These are phyloP conservation scores for Eupithecia pulchellata DNA, from an alignment of 2,888 invertebrate species.

Conservation along the genomic window DNA sequence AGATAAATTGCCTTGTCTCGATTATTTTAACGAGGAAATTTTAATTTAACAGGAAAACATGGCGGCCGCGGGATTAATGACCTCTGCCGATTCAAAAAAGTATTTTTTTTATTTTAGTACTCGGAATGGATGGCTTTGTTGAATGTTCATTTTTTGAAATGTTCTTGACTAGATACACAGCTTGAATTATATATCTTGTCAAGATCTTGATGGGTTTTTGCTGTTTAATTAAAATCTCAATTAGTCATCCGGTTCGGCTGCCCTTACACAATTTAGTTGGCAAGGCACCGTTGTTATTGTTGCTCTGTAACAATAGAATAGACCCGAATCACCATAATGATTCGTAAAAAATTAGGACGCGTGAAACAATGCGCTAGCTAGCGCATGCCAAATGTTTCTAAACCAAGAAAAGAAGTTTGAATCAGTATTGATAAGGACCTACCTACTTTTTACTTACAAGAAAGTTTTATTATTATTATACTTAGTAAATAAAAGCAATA, in stretches of 20 bases:
- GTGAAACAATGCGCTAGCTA: constrained; percentile 63
- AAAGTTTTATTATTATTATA: too few relatives aligned
- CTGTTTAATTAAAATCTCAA: neutral
- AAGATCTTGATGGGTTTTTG: neutral
- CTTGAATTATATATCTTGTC: neutral
- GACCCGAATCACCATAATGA: constrained; percentile 50
- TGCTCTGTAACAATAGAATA: constrained; percentile 41
- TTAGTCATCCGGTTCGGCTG: neutral
- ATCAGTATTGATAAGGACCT: neutral
- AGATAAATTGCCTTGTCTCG: constrained; percentile 43
- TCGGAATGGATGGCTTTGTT: neutral
- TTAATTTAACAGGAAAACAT: constrained; percentile 36
- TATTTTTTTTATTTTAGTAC: constrained; percentile 13
- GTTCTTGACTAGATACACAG: neutral
- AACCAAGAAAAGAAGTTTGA: constrained; percentile 8
- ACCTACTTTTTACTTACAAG: neutral
- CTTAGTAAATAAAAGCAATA: too few relatives aligned
- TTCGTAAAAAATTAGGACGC: constrained; percentile 57
- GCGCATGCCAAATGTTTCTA: constrained; percentile 59
- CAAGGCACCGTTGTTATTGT: constrained; percentile 47
- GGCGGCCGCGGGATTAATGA: constrained; percentile 43
- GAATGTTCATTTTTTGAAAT: neutral
- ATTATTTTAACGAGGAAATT: constrained; percentile 44
- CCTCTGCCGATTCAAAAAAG: constrained; percentile 28
- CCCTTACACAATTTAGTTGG: constrained; percentile 40